These are phyloP conservation scores for Andrena bicolor DNA, from an alignment of 2,888 invertebrate genomes.

Conservation along the genomic window DNA sequence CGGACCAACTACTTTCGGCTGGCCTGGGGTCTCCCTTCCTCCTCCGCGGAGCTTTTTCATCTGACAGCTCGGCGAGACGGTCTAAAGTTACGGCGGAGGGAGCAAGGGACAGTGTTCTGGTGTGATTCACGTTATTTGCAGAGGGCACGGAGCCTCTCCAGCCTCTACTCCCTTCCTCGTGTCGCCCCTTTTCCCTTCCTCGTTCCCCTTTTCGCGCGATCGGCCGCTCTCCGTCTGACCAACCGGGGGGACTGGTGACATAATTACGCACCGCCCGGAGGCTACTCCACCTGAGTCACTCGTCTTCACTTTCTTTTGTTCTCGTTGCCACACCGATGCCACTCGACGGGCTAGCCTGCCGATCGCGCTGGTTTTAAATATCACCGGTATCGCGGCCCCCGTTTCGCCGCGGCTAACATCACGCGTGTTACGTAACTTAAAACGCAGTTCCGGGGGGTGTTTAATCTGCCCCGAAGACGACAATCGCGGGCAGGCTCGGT, in stretches of 20 bases:
- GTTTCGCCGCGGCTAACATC: slow-evolving; percentile 30
- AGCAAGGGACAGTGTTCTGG: slow-evolving; percentile 41
- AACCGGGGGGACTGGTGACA: slow-evolving; percentile 78
- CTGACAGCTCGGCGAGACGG: slow-evolving; percentile 21
- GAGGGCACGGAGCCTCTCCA: slow-evolving; percentile 49
- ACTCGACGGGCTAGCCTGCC: slow-evolving; percentile 32
- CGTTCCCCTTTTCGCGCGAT: slow-evolving; percentile 45
- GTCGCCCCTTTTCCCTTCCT: slow-evolving; percentile 4
- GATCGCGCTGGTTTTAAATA: slow-evolving; percentile 61
- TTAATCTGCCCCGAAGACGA: slow-evolving; percentile 29
- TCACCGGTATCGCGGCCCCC: slow-evolving; percentile 36
- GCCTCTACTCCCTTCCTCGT: slow-evolving; percentile 10
- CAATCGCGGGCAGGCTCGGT: neutral
- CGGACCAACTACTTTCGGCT: slow-evolving; percentile 41
- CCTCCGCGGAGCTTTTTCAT: slow-evolving; percentile 52
- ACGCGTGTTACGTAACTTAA: slow-evolving; percentile 46
- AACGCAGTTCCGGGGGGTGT: slow-evolving; percentile 34
- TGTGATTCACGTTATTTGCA: slow-evolving; percentile 80
- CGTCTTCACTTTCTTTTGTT: slow-evolving; percentile 80
- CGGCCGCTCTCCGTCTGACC: slow-evolving; percentile 67
- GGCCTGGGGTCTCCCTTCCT: slow-evolving; percentile 27
- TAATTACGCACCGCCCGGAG: slow-evolving; percentile 80
- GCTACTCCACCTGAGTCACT: slow-evolving; percentile 81
- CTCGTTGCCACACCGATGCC: slow-evolving; percentile 56
- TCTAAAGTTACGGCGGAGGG: slow-evolving; percentile 50